Evolutionary conservation across 2,797 vertebrate species (phyloP).

Genomic region (Parauchenoglanis punctatus): DNA sequence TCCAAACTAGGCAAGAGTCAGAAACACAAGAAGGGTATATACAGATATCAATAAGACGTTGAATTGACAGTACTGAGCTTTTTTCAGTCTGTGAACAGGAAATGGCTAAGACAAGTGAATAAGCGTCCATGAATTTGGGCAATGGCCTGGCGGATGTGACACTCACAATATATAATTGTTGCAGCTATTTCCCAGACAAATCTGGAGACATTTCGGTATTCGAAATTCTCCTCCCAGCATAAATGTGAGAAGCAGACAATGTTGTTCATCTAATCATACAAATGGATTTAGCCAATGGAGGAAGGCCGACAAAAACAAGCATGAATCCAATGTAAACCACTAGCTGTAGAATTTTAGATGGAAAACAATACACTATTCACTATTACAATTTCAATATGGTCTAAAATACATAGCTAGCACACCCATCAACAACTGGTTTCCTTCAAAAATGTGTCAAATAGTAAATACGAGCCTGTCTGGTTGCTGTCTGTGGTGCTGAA

Average conservation of each 20-base stretch:
- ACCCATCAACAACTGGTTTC: neutral
- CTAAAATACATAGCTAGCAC: neutral
- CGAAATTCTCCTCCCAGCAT: neutral
- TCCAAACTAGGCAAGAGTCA: neutral
- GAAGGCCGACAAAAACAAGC: neutral
- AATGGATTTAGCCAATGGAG: neutral
- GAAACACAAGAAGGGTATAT: neutral
- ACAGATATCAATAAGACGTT: neutral
- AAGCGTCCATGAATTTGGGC: neutral
- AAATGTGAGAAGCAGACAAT: neutral
- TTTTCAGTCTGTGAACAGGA: neutral
- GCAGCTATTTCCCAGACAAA: neutral
- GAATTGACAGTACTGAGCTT: neutral
- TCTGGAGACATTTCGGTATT: neutral
- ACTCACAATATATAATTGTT: neutral
- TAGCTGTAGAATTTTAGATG: neutral
- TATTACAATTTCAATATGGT: neutral
- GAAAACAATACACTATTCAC: neutral
- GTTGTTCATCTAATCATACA: neutral
- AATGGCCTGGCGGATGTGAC: neutral
- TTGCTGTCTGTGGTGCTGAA: conserved; percentile 41
- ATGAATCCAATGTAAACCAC: neutral
- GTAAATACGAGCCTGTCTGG: neutral
- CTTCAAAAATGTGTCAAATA: neutral
- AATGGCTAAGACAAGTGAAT: neutral